Evolutionary conservation across 1,140 invertebrate genomes (phyloP), one percentile per base, ranked within the genome.

Genomic region (Penaeus indicus): DNA sequence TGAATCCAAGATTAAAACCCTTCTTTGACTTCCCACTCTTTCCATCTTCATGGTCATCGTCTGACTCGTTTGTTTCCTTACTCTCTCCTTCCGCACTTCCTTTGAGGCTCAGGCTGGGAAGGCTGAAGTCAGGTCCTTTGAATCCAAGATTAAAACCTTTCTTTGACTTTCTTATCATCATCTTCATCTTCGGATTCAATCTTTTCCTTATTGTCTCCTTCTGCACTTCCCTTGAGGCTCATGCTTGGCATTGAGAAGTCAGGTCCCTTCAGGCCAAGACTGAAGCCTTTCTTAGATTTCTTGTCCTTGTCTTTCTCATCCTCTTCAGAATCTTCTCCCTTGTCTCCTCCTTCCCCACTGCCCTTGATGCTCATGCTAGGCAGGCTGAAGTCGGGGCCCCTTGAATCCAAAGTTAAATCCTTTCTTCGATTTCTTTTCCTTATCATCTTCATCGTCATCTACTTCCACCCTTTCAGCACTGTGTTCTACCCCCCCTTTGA

Each of bases 121-220:
- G 42, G 47, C 60, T 72, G 21, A 88, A 22, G 25, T 79, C 61
- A 18, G 75, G 27, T 5, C 75, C 84, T n/a, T 79, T 86, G 27
- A 86, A 61, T 79, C 84, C 84, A 78, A 86, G 79, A 18, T 42
- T 62, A 61, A 86, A 86, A 54, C 72, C 27, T 64, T 86, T 79
- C 38, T 62, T 78, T 42, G 69, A 21, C 54, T 79, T 86, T 63
- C 25, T 61, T 85, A 3, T 60, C 54, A 42, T 79, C 38, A 2
- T 18, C 25, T 47, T 86, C 84, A 62, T 79, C 42, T 75, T 75
- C 72, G 16, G 18, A 27, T 32, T 75, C 72, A 75, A 8, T 32
- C 18, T 38, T 38, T 27, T 75, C 42, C 27, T 75, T 75, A 32
- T 75, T 4, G 2, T 54, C 54, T 54, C 54, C 54, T 13, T 16